phyloP scores from a whole-genome alignment of 2,113 vertebrate species.

The Brienomyrus longianalis region DNA sequence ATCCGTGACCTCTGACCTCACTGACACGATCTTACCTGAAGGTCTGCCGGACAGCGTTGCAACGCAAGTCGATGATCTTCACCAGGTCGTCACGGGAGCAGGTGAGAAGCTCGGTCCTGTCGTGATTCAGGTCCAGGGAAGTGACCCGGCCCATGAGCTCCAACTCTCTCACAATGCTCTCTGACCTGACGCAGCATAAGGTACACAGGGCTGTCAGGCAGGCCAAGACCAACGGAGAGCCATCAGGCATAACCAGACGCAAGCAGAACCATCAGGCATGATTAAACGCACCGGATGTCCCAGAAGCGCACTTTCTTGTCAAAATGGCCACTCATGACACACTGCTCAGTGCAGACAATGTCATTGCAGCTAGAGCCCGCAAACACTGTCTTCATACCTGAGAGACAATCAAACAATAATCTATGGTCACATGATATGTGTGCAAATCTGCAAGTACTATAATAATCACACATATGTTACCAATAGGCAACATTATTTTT shows the following conservation, averaged over 20 bases:
- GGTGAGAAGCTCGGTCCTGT: conserved; percentile 83
- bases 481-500: background rate
- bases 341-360: conserved; percentile 94
- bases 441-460: background rate
- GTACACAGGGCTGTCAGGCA: conserved; percentile 6
- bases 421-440: background rate
- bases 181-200: conserved; percentile 61
- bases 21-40: conserved; percentile 66
- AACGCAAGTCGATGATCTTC: conserved; percentile 85
- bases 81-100: conserved; percentile 91
- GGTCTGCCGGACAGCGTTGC: conserved; percentile 68
- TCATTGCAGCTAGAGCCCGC: conserved; percentile 97
- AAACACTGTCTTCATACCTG: conserved; percentile 98
- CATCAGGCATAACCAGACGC: background rate
- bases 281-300: conserved; percentile 81
- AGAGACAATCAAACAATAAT: conserved; percentile 15
- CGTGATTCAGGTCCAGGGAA: conserved; percentile 86
- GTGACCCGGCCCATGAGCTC: conserved; percentile 86
- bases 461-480: background rate
- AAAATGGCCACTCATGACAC: conserved; percentile 98
- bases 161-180: conserved; percentile 81
- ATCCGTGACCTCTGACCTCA: background rate
- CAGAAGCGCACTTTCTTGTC: conserved; percentile 98
- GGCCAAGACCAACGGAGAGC: background rate
- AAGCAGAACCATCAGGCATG: background rate